Conservation (phyloP, 2,113 vertebrate genomes). For the Xiphophorus couchianus region DNA sequence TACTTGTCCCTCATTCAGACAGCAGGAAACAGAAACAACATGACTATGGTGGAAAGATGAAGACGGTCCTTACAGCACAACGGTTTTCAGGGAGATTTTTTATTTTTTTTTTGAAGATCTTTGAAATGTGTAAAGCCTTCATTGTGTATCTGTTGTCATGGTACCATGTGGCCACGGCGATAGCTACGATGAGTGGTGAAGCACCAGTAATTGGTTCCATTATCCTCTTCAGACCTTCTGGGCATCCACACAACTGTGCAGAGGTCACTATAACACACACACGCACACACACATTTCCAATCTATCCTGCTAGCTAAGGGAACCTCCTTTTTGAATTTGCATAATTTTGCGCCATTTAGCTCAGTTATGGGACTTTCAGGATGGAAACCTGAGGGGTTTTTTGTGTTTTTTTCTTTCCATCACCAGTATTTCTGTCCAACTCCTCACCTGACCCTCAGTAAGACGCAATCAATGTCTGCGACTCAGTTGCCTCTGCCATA, state of each 20-base stretch:
- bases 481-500: background rate
- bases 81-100: background rate
- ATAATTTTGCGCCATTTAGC: slow-evolving; percentile 25
- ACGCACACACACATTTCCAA: background rate
- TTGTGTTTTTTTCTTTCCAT: slow-evolving; percentile 21
- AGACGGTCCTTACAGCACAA: background rate
- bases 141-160: slow-evolving; percentile 32
- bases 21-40: background rate
- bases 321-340: slow-evolving; percentile 27
- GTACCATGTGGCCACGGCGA: slow-evolving; percentile 25
- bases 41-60: background rate
- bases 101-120: background rate
- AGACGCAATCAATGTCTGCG: slow-evolving; percentile 36
- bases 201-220: slow-evolving; percentile 56
- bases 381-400: slow-evolving; percentile 4
- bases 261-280: slow-evolving; percentile 14
- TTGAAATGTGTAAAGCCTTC: slow-evolving; percentile 8
- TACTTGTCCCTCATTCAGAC: too few species aligned
- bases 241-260: slow-evolving; percentile 33
- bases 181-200: slow-evolving; percentile 27
- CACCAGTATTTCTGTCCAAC: slow-evolving; percentile 8
- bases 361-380: slow-evolving; percentile 16
- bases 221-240: slow-evolving; percentile 53
- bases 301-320: background rate
- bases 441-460: slow-evolving; percentile 3